A percentile compares a stretch with the other conserved stretches of the same genome.
phyloP scores from a whole-genome alignment of 2,113 vertebrate species.

The Serilophus lunatus region DNA sequence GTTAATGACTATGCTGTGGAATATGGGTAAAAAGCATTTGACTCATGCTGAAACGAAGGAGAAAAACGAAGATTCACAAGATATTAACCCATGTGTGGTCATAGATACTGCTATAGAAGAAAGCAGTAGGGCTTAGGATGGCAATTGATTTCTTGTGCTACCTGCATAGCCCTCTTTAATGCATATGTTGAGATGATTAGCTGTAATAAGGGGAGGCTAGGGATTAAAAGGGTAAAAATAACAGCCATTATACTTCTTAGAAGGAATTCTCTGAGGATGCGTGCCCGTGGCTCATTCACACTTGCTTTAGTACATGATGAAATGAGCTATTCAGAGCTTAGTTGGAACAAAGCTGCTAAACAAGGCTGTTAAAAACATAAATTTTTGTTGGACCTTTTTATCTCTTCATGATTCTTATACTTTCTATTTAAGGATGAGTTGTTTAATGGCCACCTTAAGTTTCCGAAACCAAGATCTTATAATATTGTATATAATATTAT shows the following conservation, averaged over 20 bases:
- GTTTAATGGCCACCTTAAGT: background rate
- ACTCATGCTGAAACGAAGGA: background rate
- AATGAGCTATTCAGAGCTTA: background rate
- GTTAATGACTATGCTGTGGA: background rate
- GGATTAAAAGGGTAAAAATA: slow-evolving; percentile 61
- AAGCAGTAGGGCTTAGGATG: background rate
- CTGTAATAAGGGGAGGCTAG: background rate
- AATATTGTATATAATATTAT: background rate
- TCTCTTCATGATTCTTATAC: background rate
- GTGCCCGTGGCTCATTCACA: background rate
- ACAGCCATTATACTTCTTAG: slow-evolving; percentile 23
- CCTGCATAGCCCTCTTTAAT: background rate
- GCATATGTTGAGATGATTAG: slow-evolving; percentile 3
- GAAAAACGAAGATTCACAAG: background rate
- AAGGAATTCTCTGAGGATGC: slow-evolving; percentile 7
- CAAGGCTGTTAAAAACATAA: background rate
- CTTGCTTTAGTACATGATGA: background rate
- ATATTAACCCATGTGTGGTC: background rate
- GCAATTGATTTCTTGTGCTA: slow-evolving; percentile 7
- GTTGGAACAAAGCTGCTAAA: background rate
- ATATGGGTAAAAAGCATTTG: background rate
- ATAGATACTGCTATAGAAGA: background rate
- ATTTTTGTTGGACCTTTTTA: background rate
- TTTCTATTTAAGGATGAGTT: background rate
- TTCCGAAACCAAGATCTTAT: background rate